phyloP scores from a whole-genome alignment of 1,140 invertebrate genomes.

The Drosophila azteca region DNA sequence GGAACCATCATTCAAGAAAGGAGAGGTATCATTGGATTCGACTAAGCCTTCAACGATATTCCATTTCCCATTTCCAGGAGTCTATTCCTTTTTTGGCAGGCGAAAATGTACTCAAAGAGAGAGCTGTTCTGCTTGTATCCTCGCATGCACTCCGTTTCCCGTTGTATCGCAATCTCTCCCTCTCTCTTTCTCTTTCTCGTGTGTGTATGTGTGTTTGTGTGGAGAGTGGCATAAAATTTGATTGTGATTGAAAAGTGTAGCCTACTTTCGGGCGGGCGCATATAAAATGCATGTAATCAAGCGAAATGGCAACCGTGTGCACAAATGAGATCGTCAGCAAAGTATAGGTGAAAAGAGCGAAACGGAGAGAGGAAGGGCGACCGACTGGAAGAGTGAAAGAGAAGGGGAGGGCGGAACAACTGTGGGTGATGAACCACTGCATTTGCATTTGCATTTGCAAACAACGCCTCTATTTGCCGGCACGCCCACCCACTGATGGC shows the following conservation, averaged over 20 bases:
- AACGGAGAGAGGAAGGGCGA: not conserved
- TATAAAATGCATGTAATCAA: constrained; percentile 82
- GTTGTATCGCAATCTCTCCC: too few relatives aligned
- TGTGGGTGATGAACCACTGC: constrained; percentile 4
- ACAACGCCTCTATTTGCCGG: constrained; percentile 19
- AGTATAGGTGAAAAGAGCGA: not conserved
- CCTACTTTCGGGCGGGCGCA: constrained; percentile 76
- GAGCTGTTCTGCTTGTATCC: too few relatives aligned
- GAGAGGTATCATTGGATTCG: too few relatives aligned
- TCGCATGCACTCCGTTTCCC: constrained; percentile 8
- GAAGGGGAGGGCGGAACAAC: not conserved
- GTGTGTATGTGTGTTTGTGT: not conserved
- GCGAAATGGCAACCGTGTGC: constrained; percentile 68
- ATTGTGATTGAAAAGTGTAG: constrained; percentile 82
- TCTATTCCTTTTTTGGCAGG: too few relatives aligned
- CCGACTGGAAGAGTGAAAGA: too few relatives aligned
- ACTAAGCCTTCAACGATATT: too few relatives aligned
- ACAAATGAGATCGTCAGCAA: constrained; percentile 36
- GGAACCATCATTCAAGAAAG: too few relatives aligned
- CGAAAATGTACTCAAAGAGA: too few relatives aligned
- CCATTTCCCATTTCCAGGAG: too few relatives aligned
- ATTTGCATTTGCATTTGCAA: constrained; percentile 62
- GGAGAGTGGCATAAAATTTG: constrained; percentile 71
- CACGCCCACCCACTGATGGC: constrained; percentile 50
- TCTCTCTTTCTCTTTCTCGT: not conserved